Conservation (phyloP, 2,888 invertebrate genomes). For the Osmoderma eremita region DNA sequence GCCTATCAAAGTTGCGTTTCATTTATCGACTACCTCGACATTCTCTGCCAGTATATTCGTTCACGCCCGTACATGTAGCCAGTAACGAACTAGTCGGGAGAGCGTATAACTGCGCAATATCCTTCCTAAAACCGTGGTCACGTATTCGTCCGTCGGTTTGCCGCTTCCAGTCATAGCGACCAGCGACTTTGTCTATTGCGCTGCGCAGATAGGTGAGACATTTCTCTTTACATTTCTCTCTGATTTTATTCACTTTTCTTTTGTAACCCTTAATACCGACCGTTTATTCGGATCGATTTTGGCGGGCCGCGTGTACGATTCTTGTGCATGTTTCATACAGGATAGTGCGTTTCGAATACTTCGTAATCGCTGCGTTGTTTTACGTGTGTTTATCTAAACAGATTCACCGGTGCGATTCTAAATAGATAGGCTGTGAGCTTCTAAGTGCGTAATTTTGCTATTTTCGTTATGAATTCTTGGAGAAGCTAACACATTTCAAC, state of each 20-base stretch:
- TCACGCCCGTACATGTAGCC: slow-evolving; percentile 28
- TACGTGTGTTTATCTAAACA: slow-evolving; percentile 34
- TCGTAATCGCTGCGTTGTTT: slow-evolving; percentile 15
- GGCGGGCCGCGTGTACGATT: neutral
- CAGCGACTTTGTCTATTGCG: slow-evolving; percentile 49
- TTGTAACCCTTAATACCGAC: neutral
- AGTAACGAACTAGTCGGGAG: slow-evolving; percentile 39
- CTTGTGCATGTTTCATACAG: slow-evolving; percentile 24
- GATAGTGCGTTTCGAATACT: neutral
- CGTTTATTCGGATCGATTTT: neutral
- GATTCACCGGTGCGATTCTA: slow-evolving; percentile 33
- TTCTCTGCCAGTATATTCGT: slow-evolving; percentile 34
- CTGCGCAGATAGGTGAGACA: slow-evolving; percentile 52
- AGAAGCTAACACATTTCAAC: slow-evolving; percentile 24
- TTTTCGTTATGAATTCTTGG: slow-evolving; percentile 28
- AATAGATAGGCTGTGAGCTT: slow-evolving; percentile 29
- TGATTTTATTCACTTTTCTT: slow-evolving; percentile 18
- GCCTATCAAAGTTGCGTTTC: slow-evolving; percentile 31
- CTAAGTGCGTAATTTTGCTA: slow-evolving; percentile 36
- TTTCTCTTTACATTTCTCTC: slow-evolving; percentile 36
- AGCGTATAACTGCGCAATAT: slow-evolving; percentile 52
- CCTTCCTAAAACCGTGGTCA: slow-evolving; percentile 49
- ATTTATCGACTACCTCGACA: slow-evolving; percentile 34
- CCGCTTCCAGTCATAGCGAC: slow-evolving; percentile 41
- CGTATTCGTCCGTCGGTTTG: slow-evolving; percentile 42